Evolutionary conservation across 1,140 invertebrate species (phyloP), one percentile per base, ranked within the genome.

Genomic region (Drosophila miranda): DNA sequence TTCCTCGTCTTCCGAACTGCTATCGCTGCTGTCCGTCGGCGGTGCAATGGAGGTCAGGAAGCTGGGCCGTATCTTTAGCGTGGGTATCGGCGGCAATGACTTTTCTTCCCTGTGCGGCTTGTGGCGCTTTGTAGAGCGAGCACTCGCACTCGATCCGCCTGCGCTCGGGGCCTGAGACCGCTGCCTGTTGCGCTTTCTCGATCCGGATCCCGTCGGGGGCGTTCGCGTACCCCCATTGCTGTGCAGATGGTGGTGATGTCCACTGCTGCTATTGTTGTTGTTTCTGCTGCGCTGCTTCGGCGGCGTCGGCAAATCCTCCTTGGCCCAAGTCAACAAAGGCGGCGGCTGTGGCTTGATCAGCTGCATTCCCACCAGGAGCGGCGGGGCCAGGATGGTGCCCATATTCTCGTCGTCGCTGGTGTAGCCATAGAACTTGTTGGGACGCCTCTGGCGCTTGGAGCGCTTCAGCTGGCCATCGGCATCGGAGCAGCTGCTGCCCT

Each of bases 391-490:
- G 1, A 87, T 50, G 21, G 70, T 64, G 41, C 70, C 73, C 56
- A 80, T 75, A 19, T 80, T 87, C 69, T 96, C 96, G 74, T 96
- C 96, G 72, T 96, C 95, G 80, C 95, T 96, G 0, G 95, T 95
- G 89, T 96, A 96, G 2, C 95, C 96, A 81, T 96, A 96, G 86
- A 97, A 97, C 79, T 95, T 95, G 81, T 96, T 96, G 6, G 95
- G 96, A 28, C 96, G 94, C 26, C 95, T 91, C 84, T 95, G 93
- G 26, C 96, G 92, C 89, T 96, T 96, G 1, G 96, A 96, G 11
- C 95, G 92, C 79, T 95, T 95, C 6, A 91, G 51, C 9, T 83
- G 73, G 8, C 89, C 94, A 70, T 94, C 94, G 3, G 92, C 90
- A 83, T 93, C 92, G 1, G 90, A 91, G 45, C 86, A 91, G 53